Evolutionary conservation across 2,797 vertebrate genomes (phyloP), one percentile per base, ranked within the genome.

Genomic region (Sparidentex hasta): DNA sequence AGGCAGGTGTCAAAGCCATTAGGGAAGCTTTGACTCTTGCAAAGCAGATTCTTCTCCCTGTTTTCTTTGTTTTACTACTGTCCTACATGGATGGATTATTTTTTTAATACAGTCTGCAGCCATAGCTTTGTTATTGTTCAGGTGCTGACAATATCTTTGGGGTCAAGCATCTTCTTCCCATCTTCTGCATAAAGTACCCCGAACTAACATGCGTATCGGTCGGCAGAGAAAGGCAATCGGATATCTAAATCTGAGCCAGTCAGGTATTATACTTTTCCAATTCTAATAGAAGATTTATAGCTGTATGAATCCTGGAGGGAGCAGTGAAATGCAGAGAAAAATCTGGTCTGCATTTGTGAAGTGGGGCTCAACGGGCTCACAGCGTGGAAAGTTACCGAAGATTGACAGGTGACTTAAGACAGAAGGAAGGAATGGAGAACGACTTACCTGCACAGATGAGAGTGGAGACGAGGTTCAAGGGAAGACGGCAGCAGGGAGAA

Each of bases 361-460:
- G 43, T 1, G 4, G 48, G 20, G 43, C 75, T 79, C 33, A 78
- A 11, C 69, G 58, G 62, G 51, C 64, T 64, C 67, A 1, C 11
- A 2, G 46, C 20, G 54, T 21, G 71, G 44, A 71, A 70, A 43
- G n/a, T 55, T 75, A 48, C 54, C 47, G 9, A 44, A 38, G 79
- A 72, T n/a, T 62, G 71, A 76, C 71, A 58, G 68, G n/a, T 18
- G 48, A 72, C 56, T 65, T 71, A 48, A 82, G 64, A 66, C 29
- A 44, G 18, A 8, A 23, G 58, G 38, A 38, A 12, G 65, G 62
- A 43, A 18, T 0, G 41, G 59, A 73, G 57, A 58, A 29, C 0
- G 16, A 72, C 87, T 84, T 80, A 90, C 85, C 87, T 91, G 68
- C 56, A 54, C 1, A 29, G 65, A 74, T 8, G 4, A 75, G 27